A percentile compares a stretch with the other conserved stretches of the same genome.
phyloP scores from a whole-genome alignment of 2,113 vertebrate genomes.

The Gadus macrocephalus region DNA sequence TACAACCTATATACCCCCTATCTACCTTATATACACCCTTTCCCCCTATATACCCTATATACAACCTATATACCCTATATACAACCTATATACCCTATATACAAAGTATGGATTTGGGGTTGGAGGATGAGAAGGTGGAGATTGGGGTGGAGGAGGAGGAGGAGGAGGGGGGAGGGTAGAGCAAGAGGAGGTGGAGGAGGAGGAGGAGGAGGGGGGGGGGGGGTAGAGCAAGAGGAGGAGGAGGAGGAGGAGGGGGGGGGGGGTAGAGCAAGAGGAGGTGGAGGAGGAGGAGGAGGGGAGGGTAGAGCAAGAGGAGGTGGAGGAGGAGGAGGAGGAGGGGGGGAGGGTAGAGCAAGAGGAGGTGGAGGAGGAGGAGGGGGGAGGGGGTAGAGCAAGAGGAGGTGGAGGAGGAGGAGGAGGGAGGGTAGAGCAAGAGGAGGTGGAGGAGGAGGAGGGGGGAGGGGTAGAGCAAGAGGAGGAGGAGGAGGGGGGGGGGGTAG shows the following conservation, averaged over 20 bases:
- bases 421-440: no score
- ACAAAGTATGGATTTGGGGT: no score
- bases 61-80: no score
- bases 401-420: neutral
- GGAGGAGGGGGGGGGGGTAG: constrained; percentile 10
- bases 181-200: constrained; percentile 4
- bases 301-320: constrained; percentile 10
- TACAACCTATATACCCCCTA: no score
- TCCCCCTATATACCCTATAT: no score
- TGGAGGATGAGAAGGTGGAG: neutral
- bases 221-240: constrained; percentile 14
- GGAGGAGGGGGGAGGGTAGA: constrained; percentile 12
- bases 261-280: constrained; percentile 12
- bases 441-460: neutral
- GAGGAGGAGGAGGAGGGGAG: constrained; percentile 3
- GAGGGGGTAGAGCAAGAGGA: no score
- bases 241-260: constrained; percentile 3
- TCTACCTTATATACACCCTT: no score
- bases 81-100: no score
- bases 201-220: neutral
- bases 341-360: no score
- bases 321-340: neutral
- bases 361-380: neutral
- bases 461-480: neutral
- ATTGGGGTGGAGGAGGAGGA: neutral